phyloP scores from a whole-genome alignment of 2,797 vertebrate species.

The Tokudaia muenninki region DNA sequence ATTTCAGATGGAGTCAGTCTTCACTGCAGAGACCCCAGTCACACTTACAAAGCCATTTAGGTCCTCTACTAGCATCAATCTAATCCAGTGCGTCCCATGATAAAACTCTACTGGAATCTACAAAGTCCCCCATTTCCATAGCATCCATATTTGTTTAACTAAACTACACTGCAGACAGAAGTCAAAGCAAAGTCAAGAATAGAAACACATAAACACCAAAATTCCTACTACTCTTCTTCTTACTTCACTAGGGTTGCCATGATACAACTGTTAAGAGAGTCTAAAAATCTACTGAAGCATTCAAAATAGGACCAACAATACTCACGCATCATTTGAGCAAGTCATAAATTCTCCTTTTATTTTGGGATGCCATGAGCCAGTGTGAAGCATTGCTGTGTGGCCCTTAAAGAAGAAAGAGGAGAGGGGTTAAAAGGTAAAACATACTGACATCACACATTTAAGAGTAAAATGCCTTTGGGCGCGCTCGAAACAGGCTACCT shows the following conservation, averaged over 20 bases:
- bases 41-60: constrained; percentile 7
- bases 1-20: constrained; percentile 27
- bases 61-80: constrained; percentile 18
- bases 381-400: constrained; percentile 98
- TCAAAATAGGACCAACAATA: constrained; percentile 75
- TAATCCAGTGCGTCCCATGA: not conserved
- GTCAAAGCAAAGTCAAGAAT: constrained; percentile 21
- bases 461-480: constrained; percentile 25
- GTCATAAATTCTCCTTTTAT: constrained; percentile 99
- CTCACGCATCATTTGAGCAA: constrained; percentile 99
- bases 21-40: constrained; percentile 45
- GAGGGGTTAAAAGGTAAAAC: not conserved
- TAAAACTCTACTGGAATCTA: constrained; percentile 34
- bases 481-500: not conserved
- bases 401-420: constrained; percentile 89
- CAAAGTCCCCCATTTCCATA: constrained; percentile 26
- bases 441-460: not conserved
- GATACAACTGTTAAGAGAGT: constrained; percentile 50
- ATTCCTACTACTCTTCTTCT: constrained; percentile 14
- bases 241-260: not conserved
- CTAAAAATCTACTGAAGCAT: not conserved
- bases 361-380: constrained; percentile 98
- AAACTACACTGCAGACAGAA: constrained; percentile 38
- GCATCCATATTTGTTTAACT: constrained; percentile 52
- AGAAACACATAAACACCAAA: constrained; percentile 48